These are phyloP conservation scores for Thera britannica DNA, from an alignment of 2,888 invertebrate species.

Conservation along the genomic window DNA sequence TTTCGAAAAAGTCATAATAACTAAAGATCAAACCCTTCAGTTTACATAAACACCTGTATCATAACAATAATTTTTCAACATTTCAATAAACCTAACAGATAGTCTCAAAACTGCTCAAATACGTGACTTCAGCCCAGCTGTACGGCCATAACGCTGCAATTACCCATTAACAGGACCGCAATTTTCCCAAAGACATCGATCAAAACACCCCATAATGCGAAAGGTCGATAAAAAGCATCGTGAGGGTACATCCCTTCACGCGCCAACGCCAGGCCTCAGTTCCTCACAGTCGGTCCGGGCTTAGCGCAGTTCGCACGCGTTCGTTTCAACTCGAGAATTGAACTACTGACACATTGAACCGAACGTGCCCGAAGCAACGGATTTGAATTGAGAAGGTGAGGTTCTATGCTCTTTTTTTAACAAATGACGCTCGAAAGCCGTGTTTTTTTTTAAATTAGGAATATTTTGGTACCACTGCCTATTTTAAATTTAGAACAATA, in stretches of 20 bases:
- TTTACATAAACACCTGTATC: not conserved
- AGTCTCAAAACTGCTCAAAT: not conserved
- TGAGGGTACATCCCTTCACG: constrained; percentile 40
- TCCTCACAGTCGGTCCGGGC: constrained; percentile 58
- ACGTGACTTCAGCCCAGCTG: constrained; percentile 22
- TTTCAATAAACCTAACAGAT: not conserved
- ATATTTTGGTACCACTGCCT: too few species aligned
- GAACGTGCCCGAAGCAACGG: constrained; percentile 47
- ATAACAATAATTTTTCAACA: not conserved
- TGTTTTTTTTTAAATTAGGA: too few species aligned
- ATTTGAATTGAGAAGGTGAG: constrained; percentile 55
- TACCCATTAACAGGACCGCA: constrained; percentile 30
- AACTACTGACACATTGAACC: constrained; percentile 42
- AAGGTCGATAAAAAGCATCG: constrained; percentile 38
- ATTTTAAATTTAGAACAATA: too few species aligned
- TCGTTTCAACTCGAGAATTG: constrained; percentile 41
- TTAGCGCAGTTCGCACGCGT: constrained; percentile 59
- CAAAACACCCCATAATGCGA: constrained; percentile 23
- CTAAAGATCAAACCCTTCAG: too few species aligned
- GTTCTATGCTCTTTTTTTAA: not conserved
- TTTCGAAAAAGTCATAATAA: too few species aligned
- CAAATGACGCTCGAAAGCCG: not conserved
- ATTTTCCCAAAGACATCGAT: constrained; percentile 28
- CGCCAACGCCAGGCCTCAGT: constrained; percentile 35
- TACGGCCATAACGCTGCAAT: constrained; percentile 15